Conservation (phyloP, 1,140 invertebrate genomes). For the Aphaenogaster ashmeadi region DNA sequence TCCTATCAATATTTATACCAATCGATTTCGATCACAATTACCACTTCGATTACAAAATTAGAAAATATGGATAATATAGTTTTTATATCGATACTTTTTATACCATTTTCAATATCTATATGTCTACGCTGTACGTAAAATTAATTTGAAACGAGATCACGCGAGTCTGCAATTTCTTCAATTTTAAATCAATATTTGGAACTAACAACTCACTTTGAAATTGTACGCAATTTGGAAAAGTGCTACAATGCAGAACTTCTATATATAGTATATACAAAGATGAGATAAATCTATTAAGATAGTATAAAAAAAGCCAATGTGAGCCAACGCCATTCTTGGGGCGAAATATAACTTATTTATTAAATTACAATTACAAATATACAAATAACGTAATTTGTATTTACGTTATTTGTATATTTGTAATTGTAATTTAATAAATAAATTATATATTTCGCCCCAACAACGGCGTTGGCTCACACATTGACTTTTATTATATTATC, state of each 20-base stretch:
- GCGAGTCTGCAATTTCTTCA: neutral
- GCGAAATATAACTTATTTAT: too few relatives aligned
- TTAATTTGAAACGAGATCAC: constrained; percentile 7
- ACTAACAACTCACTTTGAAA: neutral
- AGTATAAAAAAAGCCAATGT: too few relatives aligned
- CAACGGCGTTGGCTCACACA: too few relatives aligned
- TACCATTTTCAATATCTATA: neutral
- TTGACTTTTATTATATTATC: too few relatives aligned
- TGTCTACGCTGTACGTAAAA: neutral
- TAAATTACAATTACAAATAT: too few relatives aligned
- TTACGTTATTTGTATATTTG: too few relatives aligned
- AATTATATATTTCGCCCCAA: too few relatives aligned
- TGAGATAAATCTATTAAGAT: neutral
- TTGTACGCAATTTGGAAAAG: neutral
- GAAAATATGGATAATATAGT: neutral
- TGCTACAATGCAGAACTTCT: neutral
- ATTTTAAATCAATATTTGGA: constrained; percentile 23
- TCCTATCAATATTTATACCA: neutral
- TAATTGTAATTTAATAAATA: too few relatives aligned
- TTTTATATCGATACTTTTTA: neutral
- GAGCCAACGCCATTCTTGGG: too few relatives aligned
- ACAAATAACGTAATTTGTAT: too few relatives aligned
- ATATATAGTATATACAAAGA: constrained; percentile 9
- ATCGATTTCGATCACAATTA: neutral
- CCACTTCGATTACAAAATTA: neutral